A percentile compares a stretch with the other conserved stretches of the same genome.
Conservation (phyloP, 1,140 invertebrate species). For the Aphelinus atriplicis region DNA sequence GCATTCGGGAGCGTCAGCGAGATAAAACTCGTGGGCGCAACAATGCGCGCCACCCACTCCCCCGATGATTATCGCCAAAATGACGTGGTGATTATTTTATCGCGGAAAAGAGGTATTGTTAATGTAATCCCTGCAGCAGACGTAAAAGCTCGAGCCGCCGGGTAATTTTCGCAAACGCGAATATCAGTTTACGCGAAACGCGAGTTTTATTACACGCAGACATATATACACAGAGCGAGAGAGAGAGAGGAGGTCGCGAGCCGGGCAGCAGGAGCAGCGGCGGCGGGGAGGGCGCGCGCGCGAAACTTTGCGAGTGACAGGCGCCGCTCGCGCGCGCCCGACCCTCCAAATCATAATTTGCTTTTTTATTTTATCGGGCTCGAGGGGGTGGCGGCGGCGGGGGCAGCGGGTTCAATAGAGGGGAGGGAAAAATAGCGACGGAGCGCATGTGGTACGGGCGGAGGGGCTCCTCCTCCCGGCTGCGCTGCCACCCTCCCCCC, state of each 20-base stretch:
- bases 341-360: slow-evolving; percentile 43
- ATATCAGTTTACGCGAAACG: slow-evolving; percentile 42
- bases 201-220: slow-evolving; percentile 41
- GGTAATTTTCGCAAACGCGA: slow-evolving; percentile 43
- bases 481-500: slow-evolving; percentile 36
- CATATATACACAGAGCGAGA: background rate
- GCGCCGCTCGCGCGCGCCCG: slow-evolving; percentile 20
- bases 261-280: background rate
- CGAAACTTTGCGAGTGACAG: slow-evolving; percentile 42
- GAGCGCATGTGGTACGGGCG: background rate
- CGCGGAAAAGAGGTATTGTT: slow-evolving; percentile 35
- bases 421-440: slow-evolving; percentile 34
- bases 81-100: slow-evolving; percentile 42
- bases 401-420: no score
- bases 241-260: background rate
- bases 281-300: slow-evolving; percentile 19
- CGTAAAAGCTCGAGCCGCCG: slow-evolving; percentile 37
- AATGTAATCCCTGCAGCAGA: slow-evolving; percentile 43
- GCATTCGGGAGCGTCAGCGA: background rate
- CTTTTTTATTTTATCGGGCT: slow-evolving; percentile 37
- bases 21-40: slow-evolving; percentile 26
- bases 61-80: slow-evolving; percentile 40
- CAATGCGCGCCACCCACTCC: background rate
- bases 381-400: background rate
- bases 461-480: background rate